phyloP scores from a whole-genome alignment of 2,113 vertebrate genomes.

The Phalacrocorax pelagicus region DNA sequence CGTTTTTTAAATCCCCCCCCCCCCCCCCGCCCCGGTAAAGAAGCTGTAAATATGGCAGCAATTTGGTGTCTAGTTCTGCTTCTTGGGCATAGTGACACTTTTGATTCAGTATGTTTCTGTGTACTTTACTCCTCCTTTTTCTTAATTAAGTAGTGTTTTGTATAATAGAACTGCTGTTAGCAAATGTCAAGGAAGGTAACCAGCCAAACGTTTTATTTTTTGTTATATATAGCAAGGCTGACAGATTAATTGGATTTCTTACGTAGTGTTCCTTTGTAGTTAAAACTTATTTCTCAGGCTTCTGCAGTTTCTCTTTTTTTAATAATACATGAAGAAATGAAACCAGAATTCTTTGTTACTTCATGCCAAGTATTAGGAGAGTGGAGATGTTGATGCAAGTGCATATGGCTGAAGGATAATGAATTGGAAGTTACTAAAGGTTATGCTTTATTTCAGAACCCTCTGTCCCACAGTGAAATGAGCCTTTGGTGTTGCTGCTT shows the following conservation, averaged over 20 bases:
- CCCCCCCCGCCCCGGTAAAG: background rate
- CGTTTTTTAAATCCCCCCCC: too few species aligned
- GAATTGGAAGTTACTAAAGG: background rate
- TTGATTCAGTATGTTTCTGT: background rate
- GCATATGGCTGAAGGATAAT: background rate
- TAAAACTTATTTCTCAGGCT: background rate
- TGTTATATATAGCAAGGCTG: background rate
- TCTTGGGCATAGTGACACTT: background rate
- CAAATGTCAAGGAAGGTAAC: background rate
- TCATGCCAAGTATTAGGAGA: background rate
- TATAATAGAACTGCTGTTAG: background rate
- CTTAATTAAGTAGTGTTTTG: conserved; percentile 16
- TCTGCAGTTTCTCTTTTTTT: background rate
- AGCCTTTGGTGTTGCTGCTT: background rate
- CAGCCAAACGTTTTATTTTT: background rate
- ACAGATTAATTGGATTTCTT: background rate
- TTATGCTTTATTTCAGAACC: background rate
- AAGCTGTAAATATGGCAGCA: background rate
- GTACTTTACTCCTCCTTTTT: background rate
- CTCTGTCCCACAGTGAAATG: background rate
- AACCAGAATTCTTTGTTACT: background rate
- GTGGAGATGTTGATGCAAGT: background rate
- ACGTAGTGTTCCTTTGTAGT: background rate
- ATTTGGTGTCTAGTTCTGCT: background rate
- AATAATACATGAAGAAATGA: background rate